phyloP scores from a whole-genome alignment of 2,888 invertebrate species.

The Theretra japonica region DNA sequence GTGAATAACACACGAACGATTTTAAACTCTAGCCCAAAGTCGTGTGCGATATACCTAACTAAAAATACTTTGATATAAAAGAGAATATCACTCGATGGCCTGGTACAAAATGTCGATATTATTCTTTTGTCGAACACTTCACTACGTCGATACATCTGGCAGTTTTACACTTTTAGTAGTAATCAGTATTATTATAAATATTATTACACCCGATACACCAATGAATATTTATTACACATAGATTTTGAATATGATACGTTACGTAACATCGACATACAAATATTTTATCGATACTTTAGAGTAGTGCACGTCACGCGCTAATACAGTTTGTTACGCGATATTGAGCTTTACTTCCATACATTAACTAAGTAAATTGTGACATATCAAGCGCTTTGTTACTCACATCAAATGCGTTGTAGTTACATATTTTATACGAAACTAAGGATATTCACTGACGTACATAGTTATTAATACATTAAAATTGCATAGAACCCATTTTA shows the following conservation, averaged over 20 bases:
- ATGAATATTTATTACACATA: constrained; percentile 11
- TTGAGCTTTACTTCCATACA: constrained; percentile 16
- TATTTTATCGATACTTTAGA: constrained; percentile 19
- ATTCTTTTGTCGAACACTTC: constrained; percentile 18
- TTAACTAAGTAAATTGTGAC: constrained; percentile 25
- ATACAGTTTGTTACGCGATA: constrained; percentile 10
- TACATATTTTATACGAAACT: constrained; percentile 25
- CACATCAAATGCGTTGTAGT: constrained; percentile 27
- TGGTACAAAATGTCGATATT: constrained; percentile 39
- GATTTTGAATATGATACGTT: constrained; percentile 12
- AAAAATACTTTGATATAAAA: constrained; percentile 51
- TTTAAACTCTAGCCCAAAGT: constrained; percentile 44
- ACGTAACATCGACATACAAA: constrained; percentile 12
- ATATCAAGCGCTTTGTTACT: constrained; percentile 16
- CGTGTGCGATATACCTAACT: constrained; percentile 37
- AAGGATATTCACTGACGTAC: constrained; percentile 8
- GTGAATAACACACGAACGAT: constrained; percentile 42
- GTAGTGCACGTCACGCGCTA: constrained; percentile 17
- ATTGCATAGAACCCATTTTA: constrained; percentile 19
- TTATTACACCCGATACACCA: constrained; percentile 3
- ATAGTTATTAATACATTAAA: constrained; percentile 7
- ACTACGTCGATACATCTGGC: constrained; percentile 34
- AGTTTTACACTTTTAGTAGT: neutral
- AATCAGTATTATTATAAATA: constrained; percentile 26
- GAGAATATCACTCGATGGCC: constrained; percentile 64